Conservation (phyloP, 2,888 invertebrate species). For the Prosapia bicincta region DNA sequence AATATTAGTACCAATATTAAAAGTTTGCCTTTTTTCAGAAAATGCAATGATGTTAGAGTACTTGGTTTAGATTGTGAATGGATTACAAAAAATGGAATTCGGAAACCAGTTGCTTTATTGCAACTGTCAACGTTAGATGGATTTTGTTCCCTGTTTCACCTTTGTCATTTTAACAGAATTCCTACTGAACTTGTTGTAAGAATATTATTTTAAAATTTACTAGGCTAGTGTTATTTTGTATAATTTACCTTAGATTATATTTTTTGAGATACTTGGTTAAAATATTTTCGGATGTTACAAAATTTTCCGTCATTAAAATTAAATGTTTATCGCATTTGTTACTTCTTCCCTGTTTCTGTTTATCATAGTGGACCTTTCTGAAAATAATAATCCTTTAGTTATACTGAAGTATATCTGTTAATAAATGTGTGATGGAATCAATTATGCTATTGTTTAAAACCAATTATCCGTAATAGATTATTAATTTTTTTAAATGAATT, state of each 20-base stretch:
- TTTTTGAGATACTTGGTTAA: too few species aligned
- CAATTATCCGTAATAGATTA: too few species aligned
- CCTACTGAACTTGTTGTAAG: conserved; percentile 59
- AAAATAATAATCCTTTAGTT: too few species aligned
- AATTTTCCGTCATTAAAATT: too few species aligned
- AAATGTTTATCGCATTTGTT: background rate
- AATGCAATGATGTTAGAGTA: conserved; percentile 25
- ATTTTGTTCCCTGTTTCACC: conserved; percentile 64
- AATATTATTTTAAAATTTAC: background rate
- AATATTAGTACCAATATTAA: background rate
- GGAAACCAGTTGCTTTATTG: conserved; percentile 63
- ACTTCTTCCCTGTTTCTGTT: background rate
- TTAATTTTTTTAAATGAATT: too few species aligned
- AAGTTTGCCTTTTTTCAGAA: conserved; percentile 20
- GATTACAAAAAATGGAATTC: conserved; percentile 59
- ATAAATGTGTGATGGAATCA: too few species aligned
- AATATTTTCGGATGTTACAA: too few species aligned
- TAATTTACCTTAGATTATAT: too few species aligned
- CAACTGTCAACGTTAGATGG: conserved; percentile 70
- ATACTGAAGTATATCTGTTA: too few species aligned
- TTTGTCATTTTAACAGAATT: conserved; percentile 56
- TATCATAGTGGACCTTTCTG: too few species aligned
- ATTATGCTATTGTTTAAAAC: too few species aligned
- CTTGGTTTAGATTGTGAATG: conserved; percentile 82
- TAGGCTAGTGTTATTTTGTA: too few species aligned